Evolutionary conservation across 2,113 vertebrate species (phyloP).

Genomic region (Myodes glareolus): DNA sequence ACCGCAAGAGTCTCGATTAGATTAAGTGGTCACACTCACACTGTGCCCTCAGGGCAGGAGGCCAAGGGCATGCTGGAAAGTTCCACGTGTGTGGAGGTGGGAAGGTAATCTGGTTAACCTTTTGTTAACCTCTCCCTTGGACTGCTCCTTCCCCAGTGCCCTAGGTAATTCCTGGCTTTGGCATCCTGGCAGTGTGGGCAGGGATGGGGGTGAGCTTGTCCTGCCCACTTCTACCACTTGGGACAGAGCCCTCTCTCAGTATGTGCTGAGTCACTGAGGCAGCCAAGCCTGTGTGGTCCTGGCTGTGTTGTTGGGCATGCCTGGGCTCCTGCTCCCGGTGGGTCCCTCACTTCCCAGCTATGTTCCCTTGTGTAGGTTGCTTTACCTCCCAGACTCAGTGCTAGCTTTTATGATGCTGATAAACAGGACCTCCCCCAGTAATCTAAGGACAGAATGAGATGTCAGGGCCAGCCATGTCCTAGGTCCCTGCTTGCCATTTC

Average conservation of each 20-base stretch:
- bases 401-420: not conserved
- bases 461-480: not conserved
- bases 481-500: not conserved
- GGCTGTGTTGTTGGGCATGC: not conserved
- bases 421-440: not conserved
- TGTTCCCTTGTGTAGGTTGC: not conserved
- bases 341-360: not conserved
- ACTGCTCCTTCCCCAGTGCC: not conserved
- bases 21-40: not conserved
- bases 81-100: not conserved
- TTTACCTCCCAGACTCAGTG: not conserved
- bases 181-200: not conserved
- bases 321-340: not conserved
- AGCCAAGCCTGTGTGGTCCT: not conserved
- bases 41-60: not conserved
- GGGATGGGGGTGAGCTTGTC: not conserved
- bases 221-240: conserved; percentile 15
- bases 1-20: not conserved
- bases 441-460: not conserved
- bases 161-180: not conserved
- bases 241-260: not conserved
- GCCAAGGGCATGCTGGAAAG: not conserved
- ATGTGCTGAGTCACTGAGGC: conserved; percentile 62
- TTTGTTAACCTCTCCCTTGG: not conserved
- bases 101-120: not conserved